Conservation (phyloP, 2,113 vertebrate genomes). For the Chaetodon auriga region DNA sequence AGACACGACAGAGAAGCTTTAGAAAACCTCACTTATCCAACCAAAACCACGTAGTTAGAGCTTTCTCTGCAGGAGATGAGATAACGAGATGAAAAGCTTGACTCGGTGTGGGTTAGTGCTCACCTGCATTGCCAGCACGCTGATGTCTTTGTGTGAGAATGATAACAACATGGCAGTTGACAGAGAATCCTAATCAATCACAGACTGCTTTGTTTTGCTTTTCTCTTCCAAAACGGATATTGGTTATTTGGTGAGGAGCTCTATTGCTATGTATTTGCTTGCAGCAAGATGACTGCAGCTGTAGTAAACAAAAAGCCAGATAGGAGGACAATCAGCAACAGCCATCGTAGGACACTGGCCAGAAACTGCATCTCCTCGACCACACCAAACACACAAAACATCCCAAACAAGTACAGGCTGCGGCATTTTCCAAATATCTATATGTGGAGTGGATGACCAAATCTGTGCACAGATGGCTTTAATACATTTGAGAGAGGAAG, state of each 20-base stretch:
- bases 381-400: conserved; percentile 63
- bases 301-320: conserved; percentile 66
- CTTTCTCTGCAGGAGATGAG: conserved; percentile 2
- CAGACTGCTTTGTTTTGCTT: conserved; percentile 70
- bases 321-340: conserved; percentile 67
- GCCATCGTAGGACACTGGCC: conserved; percentile 42
- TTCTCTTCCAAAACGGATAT: conserved; percentile 60
- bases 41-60: background rate
- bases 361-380: conserved; percentile 59
- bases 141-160: conserved; percentile 61
- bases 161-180: conserved; percentile 63
- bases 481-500: conserved; percentile 62
- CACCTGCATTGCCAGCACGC: conserved; percentile 14
- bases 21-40: conserved; percentile 29
- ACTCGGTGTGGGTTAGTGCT: conserved; percentile 33
- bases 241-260: conserved; percentile 59
- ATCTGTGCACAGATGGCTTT: conserved; percentile 70
- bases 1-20: conserved; percentile 23
- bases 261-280: conserved; percentile 46
- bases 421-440: conserved; percentile 48
- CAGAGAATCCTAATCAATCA: conserved; percentile 64
- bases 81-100: background rate
- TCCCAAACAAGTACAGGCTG: conserved; percentile 36
- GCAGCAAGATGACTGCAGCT: conserved; percentile 54
- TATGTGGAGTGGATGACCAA: conserved; percentile 61